phyloP scores from a whole-genome alignment of 2,888 invertebrate species.

The Watsonalla cultraria region DNA sequence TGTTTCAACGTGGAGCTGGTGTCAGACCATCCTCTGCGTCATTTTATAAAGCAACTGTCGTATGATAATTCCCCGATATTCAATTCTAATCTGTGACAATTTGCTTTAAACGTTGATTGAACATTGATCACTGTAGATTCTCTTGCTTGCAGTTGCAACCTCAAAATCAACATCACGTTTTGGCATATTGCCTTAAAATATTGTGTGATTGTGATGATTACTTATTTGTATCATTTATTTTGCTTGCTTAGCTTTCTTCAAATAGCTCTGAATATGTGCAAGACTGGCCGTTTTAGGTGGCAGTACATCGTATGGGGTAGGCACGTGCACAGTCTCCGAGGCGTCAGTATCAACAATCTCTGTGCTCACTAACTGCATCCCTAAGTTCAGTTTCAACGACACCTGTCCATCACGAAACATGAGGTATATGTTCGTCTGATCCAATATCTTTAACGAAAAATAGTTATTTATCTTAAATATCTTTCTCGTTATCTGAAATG shows the following conservation, averaged over 20 bases:
- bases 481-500: constrained; percentile 44
- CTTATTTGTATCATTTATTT: not conserved
- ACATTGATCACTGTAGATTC: too few relatives aligned
- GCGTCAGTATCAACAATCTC: constrained; percentile 49
- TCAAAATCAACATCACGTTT: too few relatives aligned
- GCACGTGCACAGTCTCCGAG: constrained; percentile 28
- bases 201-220: too few relatives aligned
- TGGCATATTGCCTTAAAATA: too few relatives aligned
- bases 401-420: constrained; percentile 31
- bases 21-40: too few relatives aligned
- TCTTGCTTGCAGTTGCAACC: too few relatives aligned
- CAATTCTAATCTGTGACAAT: too few relatives aligned
- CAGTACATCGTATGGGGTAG: constrained; percentile 30
- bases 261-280: constrained; percentile 21
- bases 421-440: constrained; percentile 44
- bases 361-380: constrained; percentile 54
- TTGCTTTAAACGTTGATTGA: too few relatives aligned
- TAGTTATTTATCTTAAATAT: constrained; percentile 44
- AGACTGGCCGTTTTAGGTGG: constrained; percentile 26
- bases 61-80: too few relatives aligned
- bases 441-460: constrained; percentile 43
- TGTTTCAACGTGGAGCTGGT: too few relatives aligned
- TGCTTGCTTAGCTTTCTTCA: constrained; percentile 14
- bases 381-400: constrained; percentile 42
- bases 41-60: too few relatives aligned